These are phyloP conservation scores for Malacoraja senta DNA, from an alignment of 2,797 vertebrate genomes.

Conservation along the genomic window DNA sequence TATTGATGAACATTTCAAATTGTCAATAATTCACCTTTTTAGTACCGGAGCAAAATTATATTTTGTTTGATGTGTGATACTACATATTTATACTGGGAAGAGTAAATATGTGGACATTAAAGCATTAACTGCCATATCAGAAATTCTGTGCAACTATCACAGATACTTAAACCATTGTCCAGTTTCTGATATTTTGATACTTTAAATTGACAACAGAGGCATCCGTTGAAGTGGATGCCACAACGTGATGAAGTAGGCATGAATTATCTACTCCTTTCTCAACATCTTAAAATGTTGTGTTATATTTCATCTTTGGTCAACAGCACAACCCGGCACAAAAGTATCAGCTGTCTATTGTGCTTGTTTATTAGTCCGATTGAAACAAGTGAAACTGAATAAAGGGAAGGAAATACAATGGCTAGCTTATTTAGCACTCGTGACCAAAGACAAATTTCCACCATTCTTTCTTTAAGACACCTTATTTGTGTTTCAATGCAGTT, in stretches of 20 bases:
- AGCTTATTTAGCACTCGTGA: too few species aligned
- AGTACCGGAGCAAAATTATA: neutral
- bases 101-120: neutral
- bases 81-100: neutral
- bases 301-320: too few species aligned
- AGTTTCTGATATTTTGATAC: neutral
- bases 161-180: neutral
- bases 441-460: neutral
- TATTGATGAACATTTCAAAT: conserved; percentile 26
- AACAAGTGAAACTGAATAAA: too few species aligned
- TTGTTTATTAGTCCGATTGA: too few species aligned
- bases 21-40: neutral
- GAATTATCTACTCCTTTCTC: neutral
- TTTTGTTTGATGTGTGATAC: conserved; percentile 3
- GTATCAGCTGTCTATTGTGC: too few species aligned
- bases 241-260: neutral
- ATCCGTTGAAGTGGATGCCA: neutral
- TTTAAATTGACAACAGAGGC: neutral
- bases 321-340: too few species aligned
- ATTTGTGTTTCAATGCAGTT: neutral
- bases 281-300: neutral
- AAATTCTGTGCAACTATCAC: neutral
- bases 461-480: neutral
- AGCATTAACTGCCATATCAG: neutral
- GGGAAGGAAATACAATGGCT: too few species aligned